Evolutionary conservation across 2,797 vertebrate genomes (phyloP), one percentile per base, ranked within the genome.

Genomic region (Amblyraja radiata): DNA sequence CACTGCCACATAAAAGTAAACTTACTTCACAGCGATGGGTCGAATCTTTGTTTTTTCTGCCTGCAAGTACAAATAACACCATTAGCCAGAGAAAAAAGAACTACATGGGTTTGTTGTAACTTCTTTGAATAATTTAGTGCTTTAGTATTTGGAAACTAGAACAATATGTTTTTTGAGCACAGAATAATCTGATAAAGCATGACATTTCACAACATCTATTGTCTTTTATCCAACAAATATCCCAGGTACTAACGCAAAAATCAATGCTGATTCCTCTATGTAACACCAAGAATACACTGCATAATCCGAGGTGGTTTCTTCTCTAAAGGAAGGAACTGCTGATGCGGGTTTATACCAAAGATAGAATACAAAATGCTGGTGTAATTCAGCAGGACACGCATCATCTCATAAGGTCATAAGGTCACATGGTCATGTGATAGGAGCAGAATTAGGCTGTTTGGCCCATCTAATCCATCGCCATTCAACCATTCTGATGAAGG

Each of bases 11-110:
- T 90, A 93, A 95, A 95, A 0, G 94, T 4, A 74, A 94, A 97
- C 97, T 97, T 97, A 98, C 97, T 97, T 97, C 93, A 97, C 95
- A 95, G 97, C 95, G 95, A 97, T 95, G 95, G 95, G 97, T 96
- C 96, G 97, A 95, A 97, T 94, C 95, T 97, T 98, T 94, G 96
- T 95, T 95, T 98, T 98, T 96, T 98, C 97, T 39, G 96, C 95
- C 90, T 92, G 90, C 13, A 25, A n/a, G 63, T 88, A 88, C 63
- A 68, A 88, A 88, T 28, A 88, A 68, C 65, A 68, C 1, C 63
- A 68, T 88, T 36, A 94, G 96, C 96, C 97, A 97, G 96, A 93
- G 94, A 96, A 96, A 79, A 95, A 95, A 96, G 95, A 94, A 88
- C 79, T 63, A 91, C 39, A 54, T 7, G 11, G 23, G 81, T 63